Percentiles rank a stretch among this genome's conserved stretches.
Evolutionary conservation across 2,888 invertebrate genomes (phyloP).

Genomic region (Chrysolina haemoptera): DNA sequence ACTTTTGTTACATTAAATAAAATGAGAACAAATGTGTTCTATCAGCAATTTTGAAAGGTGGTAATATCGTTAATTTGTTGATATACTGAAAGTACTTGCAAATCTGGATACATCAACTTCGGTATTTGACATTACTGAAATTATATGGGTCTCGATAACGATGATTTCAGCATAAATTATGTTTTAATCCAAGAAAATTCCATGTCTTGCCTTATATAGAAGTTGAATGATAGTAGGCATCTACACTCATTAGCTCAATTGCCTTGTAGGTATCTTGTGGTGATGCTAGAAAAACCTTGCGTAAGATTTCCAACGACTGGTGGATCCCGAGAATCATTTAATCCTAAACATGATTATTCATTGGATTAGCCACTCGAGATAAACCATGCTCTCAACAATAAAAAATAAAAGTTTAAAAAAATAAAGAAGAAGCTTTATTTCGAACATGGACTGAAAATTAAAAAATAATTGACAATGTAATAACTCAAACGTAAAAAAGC

Average conservation of each 20-base stretch:
- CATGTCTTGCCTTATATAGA: neutral
- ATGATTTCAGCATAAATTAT: slow-evolving; percentile 3
- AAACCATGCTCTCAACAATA: too few species aligned
- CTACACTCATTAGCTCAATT: neutral
- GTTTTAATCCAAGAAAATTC: slow-evolving; percentile 1
- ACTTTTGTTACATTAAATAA: neutral
- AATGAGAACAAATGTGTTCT: slow-evolving; percentile 11
- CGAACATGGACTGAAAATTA: too few species aligned
- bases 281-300: neutral
- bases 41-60: slow-evolving; percentile 4
- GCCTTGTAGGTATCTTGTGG: neutral
- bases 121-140: neutral
- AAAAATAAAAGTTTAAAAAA: too few species aligned
- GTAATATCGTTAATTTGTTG: slow-evolving; percentile 8
- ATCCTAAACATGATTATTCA: too few species aligned
- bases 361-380: too few species aligned
- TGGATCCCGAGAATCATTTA: too few species aligned
- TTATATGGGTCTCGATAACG: neutral
- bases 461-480: too few species aligned
- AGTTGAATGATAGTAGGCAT: neutral
- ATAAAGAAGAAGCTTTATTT: too few species aligned
- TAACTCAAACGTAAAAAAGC: too few species aligned
- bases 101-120: neutral
- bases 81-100: slow-evolving; percentile 3
- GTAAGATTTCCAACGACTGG: too few species aligned